phyloP scores from a whole-genome alignment of 2,888 invertebrate species.

The Acleris cristana region DNA sequence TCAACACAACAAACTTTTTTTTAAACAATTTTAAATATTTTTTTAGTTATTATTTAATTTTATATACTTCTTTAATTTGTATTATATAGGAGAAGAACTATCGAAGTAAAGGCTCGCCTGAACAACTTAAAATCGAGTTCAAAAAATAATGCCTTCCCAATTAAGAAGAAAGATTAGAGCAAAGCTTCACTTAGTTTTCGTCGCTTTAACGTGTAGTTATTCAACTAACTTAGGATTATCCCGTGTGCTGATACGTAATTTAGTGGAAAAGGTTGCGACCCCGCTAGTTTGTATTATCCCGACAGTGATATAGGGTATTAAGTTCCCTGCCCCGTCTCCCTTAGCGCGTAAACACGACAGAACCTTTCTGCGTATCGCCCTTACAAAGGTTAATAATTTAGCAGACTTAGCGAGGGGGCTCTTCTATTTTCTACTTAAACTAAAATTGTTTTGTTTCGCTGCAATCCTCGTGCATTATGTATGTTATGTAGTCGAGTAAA shows the following conservation, averaged over 20 bases:
- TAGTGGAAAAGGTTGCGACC: conserved; percentile 82
- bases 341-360: conserved; percentile 82
- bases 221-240: conserved; percentile 77
- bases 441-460: conserved; percentile 72
- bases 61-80: no score
- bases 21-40: no score
- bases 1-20: no score
- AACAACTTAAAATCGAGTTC: no score
- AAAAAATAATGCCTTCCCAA: conserved; percentile 16
- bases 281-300: conserved; percentile 80
- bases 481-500: conserved; percentile 48
- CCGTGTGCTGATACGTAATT: conserved; percentile 81
- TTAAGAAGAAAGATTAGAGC: conserved; percentile 46
- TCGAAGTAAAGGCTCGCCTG: no score
- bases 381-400: conserved; percentile 81
- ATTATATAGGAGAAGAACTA: no score
- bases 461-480: conserved; percentile 61
- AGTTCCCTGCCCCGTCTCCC: conserved; percentile 79
- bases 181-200: conserved; percentile 60
- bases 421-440: conserved; percentile 72
- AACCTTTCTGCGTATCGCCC: conserved; percentile 80
- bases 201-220: conserved; percentile 62
- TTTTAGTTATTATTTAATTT: no score
- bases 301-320: conserved; percentile 83
- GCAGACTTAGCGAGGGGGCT: conserved; percentile 71